Percentiles rank a stretch among this genome's conserved stretches.
Conservation (phyloP, 2,113 vertebrate genomes). For the Bufo bufo region DNA sequence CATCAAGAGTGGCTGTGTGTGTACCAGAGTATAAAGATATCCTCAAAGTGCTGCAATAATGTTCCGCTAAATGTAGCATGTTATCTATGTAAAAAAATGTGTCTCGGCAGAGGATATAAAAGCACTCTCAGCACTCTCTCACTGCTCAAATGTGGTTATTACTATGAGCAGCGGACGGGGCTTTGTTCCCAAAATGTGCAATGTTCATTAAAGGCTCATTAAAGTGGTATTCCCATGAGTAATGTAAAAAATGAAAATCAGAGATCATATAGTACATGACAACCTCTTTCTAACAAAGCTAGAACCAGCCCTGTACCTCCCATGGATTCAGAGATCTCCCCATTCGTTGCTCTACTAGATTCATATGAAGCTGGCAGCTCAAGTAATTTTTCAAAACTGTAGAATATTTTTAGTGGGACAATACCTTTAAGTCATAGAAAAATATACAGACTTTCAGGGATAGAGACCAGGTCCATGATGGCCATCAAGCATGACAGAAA, state of each 20-base stretch:
- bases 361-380: no score
- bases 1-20: neutral
- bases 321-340: no score
- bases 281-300: no score
- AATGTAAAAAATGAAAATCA: no score
- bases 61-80: conserved; percentile 33
- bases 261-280: no score
- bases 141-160: neutral
- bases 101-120: conserved; percentile 2
- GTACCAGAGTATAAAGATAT: neutral
- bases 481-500: neutral
- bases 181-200: neutral
- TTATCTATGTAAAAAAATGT: conserved; percentile 28
- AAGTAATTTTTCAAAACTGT: no score
- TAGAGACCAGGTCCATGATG: neutral
- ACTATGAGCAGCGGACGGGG: neutral
- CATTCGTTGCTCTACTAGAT: no score
- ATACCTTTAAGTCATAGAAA: neutral
- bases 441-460: neutral
- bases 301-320: no score
- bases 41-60: conserved; percentile 36
- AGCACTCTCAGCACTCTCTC: neutral
- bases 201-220: neutral
- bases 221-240: neutral
- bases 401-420: no score